These are phyloP conservation scores for Oncopeltus fasciatus DNA, from an alignment of 1,140 invertebrate genomes.

Conservation along the genomic window DNA sequence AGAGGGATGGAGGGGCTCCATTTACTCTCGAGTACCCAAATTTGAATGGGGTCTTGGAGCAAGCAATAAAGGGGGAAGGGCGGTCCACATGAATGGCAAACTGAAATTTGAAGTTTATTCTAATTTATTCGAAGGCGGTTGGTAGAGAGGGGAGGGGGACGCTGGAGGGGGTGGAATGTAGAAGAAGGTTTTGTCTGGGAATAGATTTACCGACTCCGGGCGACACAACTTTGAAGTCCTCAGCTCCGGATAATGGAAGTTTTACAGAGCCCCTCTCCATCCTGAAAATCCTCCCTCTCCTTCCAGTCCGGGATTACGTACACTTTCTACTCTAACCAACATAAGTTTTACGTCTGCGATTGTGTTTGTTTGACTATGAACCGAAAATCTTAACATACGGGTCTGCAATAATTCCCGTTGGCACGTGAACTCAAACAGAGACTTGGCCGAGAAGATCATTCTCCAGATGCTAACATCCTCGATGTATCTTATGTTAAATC, in stretches of 20 bases:
- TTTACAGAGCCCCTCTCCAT: background rate
- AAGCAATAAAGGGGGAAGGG: slow-evolving; percentile 17
- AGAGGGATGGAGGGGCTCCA: background rate
- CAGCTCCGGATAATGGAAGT: slow-evolving; percentile 6
- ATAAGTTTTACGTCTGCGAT: too few relatives aligned
- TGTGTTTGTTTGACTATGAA: too few relatives aligned
- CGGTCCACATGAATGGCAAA: slow-evolving; percentile 18
- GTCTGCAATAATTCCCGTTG: too few relatives aligned
- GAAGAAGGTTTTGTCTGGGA: slow-evolving; percentile 4
- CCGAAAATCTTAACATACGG: too few relatives aligned
- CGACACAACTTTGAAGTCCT: slow-evolving; percentile 3
- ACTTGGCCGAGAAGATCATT: too few relatives aligned
- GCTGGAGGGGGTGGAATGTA: slow-evolving; percentile 10
- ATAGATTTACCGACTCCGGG: slow-evolving; percentile 10
- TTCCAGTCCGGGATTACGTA: too few relatives aligned
- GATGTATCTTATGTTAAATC: too few relatives aligned
- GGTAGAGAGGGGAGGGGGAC: background rate
- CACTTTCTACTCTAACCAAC: too few relatives aligned
- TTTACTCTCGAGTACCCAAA: slow-evolving; percentile 9
- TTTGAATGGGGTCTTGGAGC: slow-evolving; percentile 10
- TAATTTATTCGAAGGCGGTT: slow-evolving; percentile 16
- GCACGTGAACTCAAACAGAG: too few relatives aligned
- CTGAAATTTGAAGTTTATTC: slow-evolving; percentile 21
- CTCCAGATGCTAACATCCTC: too few relatives aligned
- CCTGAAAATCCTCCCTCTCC: background rate